A percentile compares a stretch with the other conserved stretches of the same genome.
These are phyloP conservation scores for Hyla sarda DNA, from an alignment of 2,113 vertebrate genomes.

Conservation along the genomic window DNA sequence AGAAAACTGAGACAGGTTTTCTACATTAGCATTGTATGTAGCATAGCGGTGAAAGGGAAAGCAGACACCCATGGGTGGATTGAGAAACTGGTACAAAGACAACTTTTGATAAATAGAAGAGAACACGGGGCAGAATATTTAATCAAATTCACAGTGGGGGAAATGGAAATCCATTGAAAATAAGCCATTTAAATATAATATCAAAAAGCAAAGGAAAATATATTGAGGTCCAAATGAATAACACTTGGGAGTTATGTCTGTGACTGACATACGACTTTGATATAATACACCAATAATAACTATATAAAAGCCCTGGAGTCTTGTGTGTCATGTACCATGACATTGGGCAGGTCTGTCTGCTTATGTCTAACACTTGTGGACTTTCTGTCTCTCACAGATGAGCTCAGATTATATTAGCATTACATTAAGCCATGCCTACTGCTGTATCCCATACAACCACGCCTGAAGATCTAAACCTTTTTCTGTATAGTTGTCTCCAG, in stretches of 20 bases:
- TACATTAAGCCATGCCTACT: background rate
- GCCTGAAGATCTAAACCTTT: background rate
- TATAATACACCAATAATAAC: background rate
- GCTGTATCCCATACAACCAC: background rate
- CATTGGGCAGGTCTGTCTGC: background rate
- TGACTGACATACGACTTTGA: background rate
- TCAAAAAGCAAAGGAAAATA: constrained; percentile 5
- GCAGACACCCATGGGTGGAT: background rate
- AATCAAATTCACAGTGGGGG: background rate
- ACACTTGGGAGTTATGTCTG: background rate
- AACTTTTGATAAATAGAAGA: background rate
- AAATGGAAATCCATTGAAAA: background rate
- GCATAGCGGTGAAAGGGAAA: background rate
- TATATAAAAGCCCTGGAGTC: background rate
- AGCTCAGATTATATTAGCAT: constrained; percentile 22
- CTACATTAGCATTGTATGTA: too few species aligned
- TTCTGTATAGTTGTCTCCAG: background rate
- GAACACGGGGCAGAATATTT: background rate
- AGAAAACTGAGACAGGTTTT: background rate
- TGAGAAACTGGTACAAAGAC: background rate
- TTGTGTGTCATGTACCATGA: background rate
- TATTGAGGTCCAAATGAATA: background rate
- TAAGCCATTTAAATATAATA: background rate
- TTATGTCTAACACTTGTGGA: background rate
- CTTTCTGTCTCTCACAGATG: background rate